These are phyloP conservation scores for Ceraclea dissimilis DNA, from an alignment of 2,888 invertebrate species.

Conservation along the genomic window DNA sequence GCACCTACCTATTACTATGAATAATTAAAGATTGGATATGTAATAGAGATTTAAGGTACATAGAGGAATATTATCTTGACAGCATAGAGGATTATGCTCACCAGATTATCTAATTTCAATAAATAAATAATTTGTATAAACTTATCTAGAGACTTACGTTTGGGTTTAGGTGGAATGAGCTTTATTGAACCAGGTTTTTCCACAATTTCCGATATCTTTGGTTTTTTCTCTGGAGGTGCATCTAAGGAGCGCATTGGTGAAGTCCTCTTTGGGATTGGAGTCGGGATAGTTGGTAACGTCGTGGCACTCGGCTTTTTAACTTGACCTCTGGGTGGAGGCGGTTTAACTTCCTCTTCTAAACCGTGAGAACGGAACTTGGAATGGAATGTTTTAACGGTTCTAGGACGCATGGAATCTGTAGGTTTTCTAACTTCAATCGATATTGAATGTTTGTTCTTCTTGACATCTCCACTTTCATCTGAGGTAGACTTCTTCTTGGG, in stretches of 20 bases:
- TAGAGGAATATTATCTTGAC: no score
- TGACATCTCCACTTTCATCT: slow-evolving; percentile 35
- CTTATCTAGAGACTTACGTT: slow-evolving; percentile 67
- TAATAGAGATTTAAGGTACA: no score
- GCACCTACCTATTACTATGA: no score
- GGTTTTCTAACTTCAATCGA: slow-evolving; percentile 73
- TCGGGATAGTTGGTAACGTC: slow-evolving; percentile 39
- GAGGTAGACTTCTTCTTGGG: slow-evolving; percentile 48
- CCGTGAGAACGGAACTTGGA: slow-evolving; percentile 90
- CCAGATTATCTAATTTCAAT: no score
- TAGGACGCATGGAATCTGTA: slow-evolving; percentile 63
- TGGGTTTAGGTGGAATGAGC: slow-evolving; percentile 79
- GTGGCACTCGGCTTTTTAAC: slow-evolving; percentile 50
- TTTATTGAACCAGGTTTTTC: slow-evolving; percentile 79
- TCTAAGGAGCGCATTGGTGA: slow-evolving; percentile 43
- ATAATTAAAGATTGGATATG: no score
- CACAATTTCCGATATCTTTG: slow-evolving; percentile 53
- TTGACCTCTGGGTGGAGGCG: slow-evolving; percentile 69
- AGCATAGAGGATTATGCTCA: no score
- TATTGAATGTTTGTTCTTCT: slow-evolving; percentile 67
- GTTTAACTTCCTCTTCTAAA: slow-evolving; percentile 77
- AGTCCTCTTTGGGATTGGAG: slow-evolving; percentile 39
- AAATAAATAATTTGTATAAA: no score
- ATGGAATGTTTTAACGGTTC: slow-evolving; percentile 87
- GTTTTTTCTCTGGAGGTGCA: slow-evolving; percentile 68